Evolutionary conservation across 2,888 invertebrate genomes (phyloP), one percentile per base, ranked within the genome.

Genomic region (Nephrotoma guestfalica): DNA sequence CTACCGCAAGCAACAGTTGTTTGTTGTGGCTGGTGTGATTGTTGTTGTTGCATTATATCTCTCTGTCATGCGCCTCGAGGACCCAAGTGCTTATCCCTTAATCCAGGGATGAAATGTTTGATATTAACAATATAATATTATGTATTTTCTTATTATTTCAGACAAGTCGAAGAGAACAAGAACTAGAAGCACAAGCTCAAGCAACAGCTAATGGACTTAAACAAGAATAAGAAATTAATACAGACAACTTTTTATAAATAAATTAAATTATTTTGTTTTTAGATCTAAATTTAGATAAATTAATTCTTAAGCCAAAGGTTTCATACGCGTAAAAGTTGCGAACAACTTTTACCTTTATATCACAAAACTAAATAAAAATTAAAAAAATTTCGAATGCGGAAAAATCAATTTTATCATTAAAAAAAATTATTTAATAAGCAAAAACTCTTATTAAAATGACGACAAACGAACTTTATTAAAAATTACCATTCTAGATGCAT

Each of bases 131-230:
- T 47, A 47, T 47, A 47, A 2, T 13, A 3, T 2, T 47, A 13
- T 13, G n/a, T 47, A 86, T 42, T 40, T 0, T 84, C 83, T 47
- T 87, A 88, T 89, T 89, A 9, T 90, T 93, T 92, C 92, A 94
- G 94, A 91, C 94, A 92, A 91, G 94, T 91, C 88, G 94, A 89
- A 92, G 93, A 87, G 94, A 93, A 89, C 92, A 92, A 30, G 91
- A 91, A 88, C 88, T 92, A 86, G 92, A 92, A 90, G 47, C 87
- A 71, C 92, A 92, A 42, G 92, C 93, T 86, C 90, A 90, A 87
- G 92, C 93, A 87, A 94, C 94, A 89, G 93, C 94, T 87, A 94
- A 94, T 89, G 94, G 94, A 86, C 92, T 94, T 87, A 94, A 94
- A 89, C 93, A 94, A 90, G 94, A 94, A 88, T 94, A 93, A 91